Base-by-base conservation (phyloP, 2,888 invertebrate species). In the Bhutanitis thaidina region DNA sequence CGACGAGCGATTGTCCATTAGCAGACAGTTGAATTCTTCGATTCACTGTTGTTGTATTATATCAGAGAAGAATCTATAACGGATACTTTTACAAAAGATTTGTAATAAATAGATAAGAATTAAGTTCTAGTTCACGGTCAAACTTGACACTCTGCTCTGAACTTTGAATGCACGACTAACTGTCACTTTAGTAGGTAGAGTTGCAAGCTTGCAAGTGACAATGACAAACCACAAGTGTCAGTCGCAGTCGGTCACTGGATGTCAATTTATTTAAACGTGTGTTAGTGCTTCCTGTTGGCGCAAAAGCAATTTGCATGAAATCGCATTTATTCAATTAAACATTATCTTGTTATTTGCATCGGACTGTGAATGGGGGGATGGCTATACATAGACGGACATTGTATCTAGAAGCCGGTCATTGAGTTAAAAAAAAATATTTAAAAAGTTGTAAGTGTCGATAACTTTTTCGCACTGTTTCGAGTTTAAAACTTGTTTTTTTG, bases 241-340 rank as follows among this genome's bases (percentile, higher is more conserved):
- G 86, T 87, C 74, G 75, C 84, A 87, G 87, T 87, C 75, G 76
- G 80, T 77, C 80, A 72, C 64, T 69, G 69, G 65, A 66, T 79
- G 80, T 80, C 77, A 69, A 73, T 60, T 70, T 55, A 73, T 65
- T 68, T 70, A 74, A 77, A 85, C 85, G 87, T 80, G 71, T 64
- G 67, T 62, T 56, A 61, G 60, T 48, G 56, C 64, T 70, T 72
- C 68, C 67, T 64, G 68, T 65, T 70, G 65, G 69, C 72, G 69
- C 67, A 64, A 70, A 67, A 69, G 68, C 78, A 80, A 84, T 83
- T 86, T 80, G 77, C 75, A 77, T 77, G 72, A 73, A 81, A 81
- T 84, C 79, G 72, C 75, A 71, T 77, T 82, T 82, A 81, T 80
- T 86, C 81, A 86, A 83, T 85, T 85, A 82, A 69, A 79, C 67